Evolutionary conservation across 2,888 invertebrate genomes (phyloP).

Genomic region (Cephalotes varians): DNA sequence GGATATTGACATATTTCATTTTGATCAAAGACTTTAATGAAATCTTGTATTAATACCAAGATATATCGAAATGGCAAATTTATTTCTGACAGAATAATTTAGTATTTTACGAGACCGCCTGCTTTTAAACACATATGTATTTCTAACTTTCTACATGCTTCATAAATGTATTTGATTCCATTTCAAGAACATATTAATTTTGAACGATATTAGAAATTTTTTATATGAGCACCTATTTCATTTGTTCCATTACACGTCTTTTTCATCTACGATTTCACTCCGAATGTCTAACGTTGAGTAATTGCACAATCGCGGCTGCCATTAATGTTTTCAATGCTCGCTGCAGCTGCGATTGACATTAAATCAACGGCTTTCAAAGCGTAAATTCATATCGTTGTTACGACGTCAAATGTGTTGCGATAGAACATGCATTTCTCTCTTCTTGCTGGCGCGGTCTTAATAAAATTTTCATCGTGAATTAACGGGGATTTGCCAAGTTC

Average conservation of each 20-base stretch:
- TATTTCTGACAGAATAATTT: background rate
- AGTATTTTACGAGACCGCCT: background rate
- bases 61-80: background rate
- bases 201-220: background rate
- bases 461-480: conserved; percentile 55
- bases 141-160: background rate
- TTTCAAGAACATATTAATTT: background rate
- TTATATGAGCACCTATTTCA: background rate
- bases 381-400: conserved; percentile 32
- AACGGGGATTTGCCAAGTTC: conserved; percentile 48
- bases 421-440: conserved; percentile 13
- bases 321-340: conserved; percentile 37
- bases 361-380: conserved; percentile 18
- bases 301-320: conserved; percentile 9
- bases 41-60: background rate
- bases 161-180: background rate
- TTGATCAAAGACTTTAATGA: background rate
- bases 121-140: background rate
- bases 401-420: conserved; percentile 26
- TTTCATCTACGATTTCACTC: conserved; percentile 20
- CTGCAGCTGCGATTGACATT: conserved; percentile 35
- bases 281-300: background rate
- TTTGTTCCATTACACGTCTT: background rate
- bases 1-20: conserved; percentile 13
- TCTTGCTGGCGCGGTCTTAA: conserved; percentile 4